Evolutionary conservation across 2,797 vertebrate species (phyloP).

Genomic region (Dromococcyx pavoninus): DNA sequence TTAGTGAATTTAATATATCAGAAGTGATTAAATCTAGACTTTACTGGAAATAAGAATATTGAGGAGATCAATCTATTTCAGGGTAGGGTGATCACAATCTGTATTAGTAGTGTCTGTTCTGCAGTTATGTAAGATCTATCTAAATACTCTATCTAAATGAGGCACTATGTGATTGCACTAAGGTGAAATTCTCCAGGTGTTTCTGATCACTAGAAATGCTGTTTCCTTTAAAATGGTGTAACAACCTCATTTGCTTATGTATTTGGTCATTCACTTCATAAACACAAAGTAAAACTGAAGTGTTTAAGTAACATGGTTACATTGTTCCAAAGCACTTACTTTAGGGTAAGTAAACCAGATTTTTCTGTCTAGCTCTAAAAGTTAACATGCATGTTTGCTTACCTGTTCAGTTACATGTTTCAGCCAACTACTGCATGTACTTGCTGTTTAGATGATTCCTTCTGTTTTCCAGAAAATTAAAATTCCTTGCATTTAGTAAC

Average conservation of each 20-base stretch:
- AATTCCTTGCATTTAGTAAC: background rate
- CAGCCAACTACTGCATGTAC: background rate
- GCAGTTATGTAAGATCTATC: background rate
- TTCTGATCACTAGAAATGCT: background rate
- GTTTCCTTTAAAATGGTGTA: background rate
- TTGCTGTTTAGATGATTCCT: background rate
- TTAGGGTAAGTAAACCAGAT: background rate
- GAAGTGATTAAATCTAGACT: background rate
- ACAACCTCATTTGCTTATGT: accelerated
- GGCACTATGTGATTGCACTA: background rate
- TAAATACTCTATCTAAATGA: background rate
- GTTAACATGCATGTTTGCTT: background rate
- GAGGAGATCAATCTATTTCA: background rate
- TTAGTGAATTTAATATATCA: background rate
- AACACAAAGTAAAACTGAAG: background rate
- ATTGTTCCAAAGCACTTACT: background rate
- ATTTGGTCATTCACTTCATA: background rate
- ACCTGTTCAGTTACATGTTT: background rate
- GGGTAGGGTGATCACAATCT: background rate
- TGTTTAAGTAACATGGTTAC: background rate
- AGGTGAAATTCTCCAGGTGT: background rate
- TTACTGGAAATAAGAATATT: background rate
- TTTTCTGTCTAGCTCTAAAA: background rate
- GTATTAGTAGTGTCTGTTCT: background rate
- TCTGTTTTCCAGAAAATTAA: background rate